Conservation (phyloP, 2,888 invertebrate species). For the Ecliptopera silaceata region DNA sequence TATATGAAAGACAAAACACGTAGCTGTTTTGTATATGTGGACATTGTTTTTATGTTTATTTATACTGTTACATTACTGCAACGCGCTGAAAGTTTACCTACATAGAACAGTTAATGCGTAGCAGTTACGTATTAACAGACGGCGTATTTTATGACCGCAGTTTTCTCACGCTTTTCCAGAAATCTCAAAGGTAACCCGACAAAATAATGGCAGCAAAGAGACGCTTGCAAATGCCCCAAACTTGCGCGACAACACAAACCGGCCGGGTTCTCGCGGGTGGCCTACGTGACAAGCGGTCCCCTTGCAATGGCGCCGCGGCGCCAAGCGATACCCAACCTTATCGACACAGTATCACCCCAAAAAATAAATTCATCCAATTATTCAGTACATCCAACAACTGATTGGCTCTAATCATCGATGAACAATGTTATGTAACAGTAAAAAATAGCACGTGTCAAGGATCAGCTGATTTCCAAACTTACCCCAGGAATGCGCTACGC, state of each 20-base stretch:
- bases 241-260: slow-evolving; percentile 44
- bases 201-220: slow-evolving; percentile 35
- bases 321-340: slow-evolving; percentile 78
- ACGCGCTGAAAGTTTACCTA: too few species aligned
- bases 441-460: slow-evolving; percentile 69
- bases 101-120: background rate
- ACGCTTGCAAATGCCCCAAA: slow-evolving; percentile 23
- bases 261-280: slow-evolving; percentile 63
- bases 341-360: slow-evolving; percentile 51
- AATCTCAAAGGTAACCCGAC: slow-evolving; percentile 51
- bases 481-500: slow-evolving; percentile 69
- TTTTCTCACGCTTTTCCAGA: slow-evolving; percentile 51
- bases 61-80: background rate
- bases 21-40: background rate
- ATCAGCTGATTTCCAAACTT: slow-evolving; percentile 73
- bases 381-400: slow-evolving; percentile 15
- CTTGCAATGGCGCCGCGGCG: slow-evolving; percentile 77
- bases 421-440: slow-evolving; percentile 64
- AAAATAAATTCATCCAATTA: slow-evolving; percentile 26
- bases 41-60: background rate
- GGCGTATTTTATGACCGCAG: slow-evolving; percentile 28
- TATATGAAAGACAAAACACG: slow-evolving; percentile 22
- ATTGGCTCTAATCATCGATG: slow-evolving; percentile 22
- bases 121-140: slow-evolving; percentile 1
- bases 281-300: slow-evolving; percentile 80